A percentile compares a stretch with the other conserved stretches of the same genome.
These are phyloP conservation scores for Xiphorhynchus erythropygius DNA, from an alignment of 2,797 vertebrate genomes.

Conservation along the genomic window DNA sequence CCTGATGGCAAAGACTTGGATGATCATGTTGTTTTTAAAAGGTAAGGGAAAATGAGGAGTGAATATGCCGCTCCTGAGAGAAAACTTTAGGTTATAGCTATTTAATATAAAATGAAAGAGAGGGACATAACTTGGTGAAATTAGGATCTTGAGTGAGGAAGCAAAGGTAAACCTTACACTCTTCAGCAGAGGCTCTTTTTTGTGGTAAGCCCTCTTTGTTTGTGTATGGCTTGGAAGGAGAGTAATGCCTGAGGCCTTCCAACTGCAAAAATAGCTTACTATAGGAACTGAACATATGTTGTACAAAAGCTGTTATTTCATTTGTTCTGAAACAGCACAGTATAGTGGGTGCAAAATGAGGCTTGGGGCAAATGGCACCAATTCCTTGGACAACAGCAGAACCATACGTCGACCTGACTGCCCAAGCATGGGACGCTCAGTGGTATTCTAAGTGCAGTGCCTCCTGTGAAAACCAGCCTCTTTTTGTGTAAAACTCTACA, in stretches of 20 bases:
- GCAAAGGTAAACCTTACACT: constrained; percentile 26
- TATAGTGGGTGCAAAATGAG: not conserved
- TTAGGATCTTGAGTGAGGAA: constrained; percentile 40
- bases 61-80: not conserved
- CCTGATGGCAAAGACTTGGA: not conserved
- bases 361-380: not conserved
- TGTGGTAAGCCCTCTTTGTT: constrained; percentile 53
- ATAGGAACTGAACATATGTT: constrained; percentile 62
- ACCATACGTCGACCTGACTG: accelerated
- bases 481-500: not conserved
- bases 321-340: constrained; percentile 33
- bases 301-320: constrained; percentile 65
- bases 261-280: constrained; percentile 70
- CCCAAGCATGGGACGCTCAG: not conserved
- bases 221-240: constrained; percentile 49
- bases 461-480: not conserved
- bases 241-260: constrained; percentile 51
- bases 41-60: not conserved
- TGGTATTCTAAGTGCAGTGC: not conserved
- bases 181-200: constrained; percentile 44
- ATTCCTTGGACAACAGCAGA: not conserved
- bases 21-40: not conserved
- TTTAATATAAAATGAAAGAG: not conserved
- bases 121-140: constrained; percentile 12
- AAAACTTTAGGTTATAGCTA: not conserved